Percentiles rank a stretch among this genome's conserved stretches.
phyloP scores from a whole-genome alignment of 2,113 vertebrate species.

The Formicarius rufipectus region DNA sequence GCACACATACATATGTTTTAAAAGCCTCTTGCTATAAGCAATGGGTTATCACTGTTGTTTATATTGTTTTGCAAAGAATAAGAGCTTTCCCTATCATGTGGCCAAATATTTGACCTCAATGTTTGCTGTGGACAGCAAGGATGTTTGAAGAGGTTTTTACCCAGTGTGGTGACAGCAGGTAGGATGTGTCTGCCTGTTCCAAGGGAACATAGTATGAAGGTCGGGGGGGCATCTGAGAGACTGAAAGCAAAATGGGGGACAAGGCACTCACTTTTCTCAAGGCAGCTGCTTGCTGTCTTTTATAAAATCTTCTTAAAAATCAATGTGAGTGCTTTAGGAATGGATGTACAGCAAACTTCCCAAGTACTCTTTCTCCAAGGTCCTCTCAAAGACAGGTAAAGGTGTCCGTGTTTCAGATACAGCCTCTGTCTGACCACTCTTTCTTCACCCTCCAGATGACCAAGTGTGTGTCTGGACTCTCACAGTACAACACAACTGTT shows the following conservation, averaged over 20 bases:
- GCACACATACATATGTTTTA: neutral
- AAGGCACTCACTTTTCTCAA: neutral
- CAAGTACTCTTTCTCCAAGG: neutral
- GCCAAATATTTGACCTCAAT: neutral
- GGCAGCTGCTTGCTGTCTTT: neutral
- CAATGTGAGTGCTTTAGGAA: fast-evolving
- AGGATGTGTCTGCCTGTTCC: neutral
- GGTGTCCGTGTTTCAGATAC: neutral
- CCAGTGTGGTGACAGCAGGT: fast-evolving
- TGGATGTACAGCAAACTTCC: neutral
- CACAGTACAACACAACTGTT: neutral
- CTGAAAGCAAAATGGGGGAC: neutral
- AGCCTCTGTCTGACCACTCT: fast-evolving
- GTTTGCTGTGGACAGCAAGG: neutral
- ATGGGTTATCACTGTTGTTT: neutral
- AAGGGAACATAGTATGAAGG: fast-evolving
- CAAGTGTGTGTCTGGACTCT: neutral
- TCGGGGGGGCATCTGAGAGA: neutral
- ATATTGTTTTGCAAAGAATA: neutral
- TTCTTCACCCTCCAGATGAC: neutral
- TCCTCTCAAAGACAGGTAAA: neutral
- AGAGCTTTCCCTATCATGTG: fast-evolving
- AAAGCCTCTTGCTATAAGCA: neutral
- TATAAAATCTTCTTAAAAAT: neutral
- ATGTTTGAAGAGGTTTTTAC: fast-evolving